Conservation (phyloP, 2,797 vertebrate species). For the Leuciscus waleckii region DNA sequence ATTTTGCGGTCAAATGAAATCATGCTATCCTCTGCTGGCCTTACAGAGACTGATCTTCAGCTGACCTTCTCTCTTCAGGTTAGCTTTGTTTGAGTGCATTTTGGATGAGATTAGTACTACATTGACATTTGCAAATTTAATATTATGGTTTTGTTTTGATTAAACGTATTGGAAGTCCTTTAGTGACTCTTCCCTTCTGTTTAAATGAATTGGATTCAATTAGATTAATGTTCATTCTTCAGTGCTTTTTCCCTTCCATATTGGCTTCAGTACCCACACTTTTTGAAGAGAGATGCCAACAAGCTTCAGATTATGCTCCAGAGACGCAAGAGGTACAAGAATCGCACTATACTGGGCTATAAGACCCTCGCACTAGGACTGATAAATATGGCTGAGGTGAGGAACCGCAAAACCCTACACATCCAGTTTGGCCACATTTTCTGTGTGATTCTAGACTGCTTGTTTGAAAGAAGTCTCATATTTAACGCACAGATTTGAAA, state of each 20-base stretch:
- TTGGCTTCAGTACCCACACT: conserved; percentile 86
- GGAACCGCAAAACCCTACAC: neutral
- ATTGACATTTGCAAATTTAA: neutral
- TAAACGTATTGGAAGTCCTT: neutral
- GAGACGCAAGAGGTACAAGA: conserved; percentile 90
- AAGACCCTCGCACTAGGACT: conserved; percentile 89
- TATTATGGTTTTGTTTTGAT: conserved; percentile 3
- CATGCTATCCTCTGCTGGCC: conserved; percentile 83
- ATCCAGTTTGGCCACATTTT: neutral
- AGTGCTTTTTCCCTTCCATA: neutral
- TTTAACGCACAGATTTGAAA: neutral
- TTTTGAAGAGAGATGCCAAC: conserved; percentile 91
- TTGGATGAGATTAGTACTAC: neutral
- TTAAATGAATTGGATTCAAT: neutral
- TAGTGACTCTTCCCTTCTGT: neutral
- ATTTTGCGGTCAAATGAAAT: conserved; percentile 95
- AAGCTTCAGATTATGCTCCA: conserved; percentile 93
- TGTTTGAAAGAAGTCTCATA: neutral
- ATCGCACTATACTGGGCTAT: conserved; percentile 90
- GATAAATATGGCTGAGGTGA: conserved; percentile 93
- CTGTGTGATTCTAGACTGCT: neutral
- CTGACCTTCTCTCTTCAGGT: conserved; percentile 94
- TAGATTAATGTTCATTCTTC: neutral
- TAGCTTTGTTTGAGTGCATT: conserved; percentile 25
- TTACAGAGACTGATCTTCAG: conserved; percentile 91